phyloP scores from a whole-genome alignment of 2,113 vertebrate species.

The Baryphthengus martii region DNA sequence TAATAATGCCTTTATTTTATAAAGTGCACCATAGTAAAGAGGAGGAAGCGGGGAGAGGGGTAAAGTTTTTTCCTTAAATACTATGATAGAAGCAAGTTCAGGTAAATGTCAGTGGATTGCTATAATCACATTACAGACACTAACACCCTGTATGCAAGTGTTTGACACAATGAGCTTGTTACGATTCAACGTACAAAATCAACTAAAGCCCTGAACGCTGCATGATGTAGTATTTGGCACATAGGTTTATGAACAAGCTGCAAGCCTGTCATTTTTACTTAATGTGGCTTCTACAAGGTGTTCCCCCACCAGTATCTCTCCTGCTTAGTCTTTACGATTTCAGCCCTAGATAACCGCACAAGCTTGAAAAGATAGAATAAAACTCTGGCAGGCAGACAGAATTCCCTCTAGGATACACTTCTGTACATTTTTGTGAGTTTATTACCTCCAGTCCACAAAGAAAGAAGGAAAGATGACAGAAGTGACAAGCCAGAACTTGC shows the following conservation, averaged over 20 bases:
- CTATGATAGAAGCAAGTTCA: neutral
- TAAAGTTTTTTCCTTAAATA: neutral
- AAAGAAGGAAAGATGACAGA: neutral
- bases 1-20: constrained; percentile 11
- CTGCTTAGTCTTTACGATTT: neutral
- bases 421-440: neutral
- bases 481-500: neutral
- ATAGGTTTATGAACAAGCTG: neutral
- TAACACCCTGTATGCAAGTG: neutral
- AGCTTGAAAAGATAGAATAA: neutral
- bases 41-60: too few relatives aligned
- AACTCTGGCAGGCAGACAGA: neutral
- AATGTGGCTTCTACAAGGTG: neutral
- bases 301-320: neutral
- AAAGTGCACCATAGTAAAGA: neutral
- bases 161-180: neutral
- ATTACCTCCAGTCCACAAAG: neutral
- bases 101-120: neutral
- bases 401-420: neutral
- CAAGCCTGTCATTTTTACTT: neutral
- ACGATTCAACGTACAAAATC: neutral
- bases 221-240: neutral
- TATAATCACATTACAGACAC: neutral
- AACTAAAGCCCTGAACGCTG: neutral
- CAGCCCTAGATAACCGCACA: neutral